Evolutionary conservation across 2,888 invertebrate species (phyloP), one percentile per base, ranked within the genome.

Genomic region (Lasius platythorax): DNA sequence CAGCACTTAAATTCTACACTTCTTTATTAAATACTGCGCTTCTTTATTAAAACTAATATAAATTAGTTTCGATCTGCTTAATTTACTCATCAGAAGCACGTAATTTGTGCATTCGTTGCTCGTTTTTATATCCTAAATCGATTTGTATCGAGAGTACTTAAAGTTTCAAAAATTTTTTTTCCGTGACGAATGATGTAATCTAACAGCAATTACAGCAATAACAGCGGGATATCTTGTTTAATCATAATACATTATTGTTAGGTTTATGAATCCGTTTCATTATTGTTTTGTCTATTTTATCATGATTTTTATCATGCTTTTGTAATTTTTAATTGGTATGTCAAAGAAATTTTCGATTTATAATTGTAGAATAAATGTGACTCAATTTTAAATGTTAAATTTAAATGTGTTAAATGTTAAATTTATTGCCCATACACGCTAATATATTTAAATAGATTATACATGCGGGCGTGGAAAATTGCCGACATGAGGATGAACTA

Each of bases 281-380:
- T n/a, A 50, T 50, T 18, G 2, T 53, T 53, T n/a, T 53, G 18
- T 63, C 3, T 33, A 33, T 53, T 53, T 53, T 53, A 53, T 18
- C n/a, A 8, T 18, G 18, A 50, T 50, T 50, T 18, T 50, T 15
- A 6, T 5, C 2, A 18, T n/a, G 50, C n/a, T n/a, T n/a, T 53
- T n/a, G n/a, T 53, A n/a, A 53, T 53, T 53, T 53, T n/a, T 2
- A 53, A 53, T 53, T 53, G 50, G 1, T 50, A 18, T 50, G 18
- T 50, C 8, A n/a, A 53, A 5, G n/a, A 46, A 23, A 67, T 75
- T 75, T 75, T 75, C 4, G 1, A 75, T 67, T 64, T 5, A n/a
- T 75, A 75, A 43, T 66, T 28, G 43, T 4, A 18, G 30, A 30
- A n/a, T 11, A 67, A 50, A 23, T 12, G 11, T 33, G 23, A 43